phyloP scores from a whole-genome alignment of 2,113 vertebrate species.

The Alces alces region DNA sequence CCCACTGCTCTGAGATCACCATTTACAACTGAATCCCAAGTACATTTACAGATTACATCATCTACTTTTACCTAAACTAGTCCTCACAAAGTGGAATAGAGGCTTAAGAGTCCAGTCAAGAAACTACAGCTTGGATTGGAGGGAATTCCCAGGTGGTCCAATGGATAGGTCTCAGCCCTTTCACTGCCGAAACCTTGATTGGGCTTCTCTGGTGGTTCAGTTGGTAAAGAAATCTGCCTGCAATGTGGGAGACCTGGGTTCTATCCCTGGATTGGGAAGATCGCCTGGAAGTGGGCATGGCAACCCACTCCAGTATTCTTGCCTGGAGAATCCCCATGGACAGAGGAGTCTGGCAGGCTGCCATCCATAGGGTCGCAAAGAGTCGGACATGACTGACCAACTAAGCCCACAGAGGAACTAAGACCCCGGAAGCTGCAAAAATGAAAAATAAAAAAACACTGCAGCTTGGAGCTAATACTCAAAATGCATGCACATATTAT shows the following conservation, averaged over 20 bases:
- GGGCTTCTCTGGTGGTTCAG: not conserved
- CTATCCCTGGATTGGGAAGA: not conserved
- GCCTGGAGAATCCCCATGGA: not conserved
- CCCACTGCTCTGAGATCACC: not conserved
- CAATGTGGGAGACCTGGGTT: not conserved
- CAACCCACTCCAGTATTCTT: not conserved
- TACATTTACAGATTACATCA: not conserved
- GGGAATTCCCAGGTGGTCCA: not conserved
- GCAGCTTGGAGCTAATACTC: not conserved
- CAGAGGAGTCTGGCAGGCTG: not conserved
- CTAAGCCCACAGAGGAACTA: not conserved
- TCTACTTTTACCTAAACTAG: not conserved
- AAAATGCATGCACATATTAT: not conserved
- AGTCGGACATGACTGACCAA: rapidly evolving
- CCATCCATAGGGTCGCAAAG: not conserved
- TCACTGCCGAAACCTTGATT: not conserved
- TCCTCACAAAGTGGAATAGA: not conserved
- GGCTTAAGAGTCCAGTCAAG: not conserved
- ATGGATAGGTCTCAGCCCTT: not conserved
- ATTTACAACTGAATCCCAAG: not conserved
- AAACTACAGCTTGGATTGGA: not conserved
- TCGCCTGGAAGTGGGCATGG: not conserved
- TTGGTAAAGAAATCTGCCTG: not conserved
- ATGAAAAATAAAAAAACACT: not conserved
- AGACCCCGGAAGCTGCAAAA: not conserved